These are phyloP conservation scores for Cassiopea andromeda DNA, from an alignment of 30 jellyfish, hydroid and myxozoan genomes.

Conservation along the genomic window DNA sequence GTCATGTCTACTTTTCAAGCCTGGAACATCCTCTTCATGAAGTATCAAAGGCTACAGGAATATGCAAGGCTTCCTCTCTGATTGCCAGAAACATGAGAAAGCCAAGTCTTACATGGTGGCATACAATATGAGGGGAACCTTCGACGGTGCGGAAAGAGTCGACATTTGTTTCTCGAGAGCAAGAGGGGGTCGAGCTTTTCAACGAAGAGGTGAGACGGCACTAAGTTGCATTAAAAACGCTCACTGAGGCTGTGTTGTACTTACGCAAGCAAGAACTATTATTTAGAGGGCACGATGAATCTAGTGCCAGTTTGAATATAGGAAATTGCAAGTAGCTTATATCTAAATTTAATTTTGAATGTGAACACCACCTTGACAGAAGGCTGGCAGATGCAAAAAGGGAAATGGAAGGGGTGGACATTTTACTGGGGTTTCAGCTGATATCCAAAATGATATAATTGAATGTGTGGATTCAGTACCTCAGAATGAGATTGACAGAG, in stretches of 20 bases:
- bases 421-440: slow-evolving; percentile 67
- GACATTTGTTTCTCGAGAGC: slow-evolving; percentile 32
- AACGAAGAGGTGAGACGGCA: slow-evolving; percentile 47
- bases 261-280: not conserved
- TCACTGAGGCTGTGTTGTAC: slow-evolving; percentile 16
- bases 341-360: slow-evolving; percentile 50
- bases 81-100: slow-evolving; percentile 30
- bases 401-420: not conserved
- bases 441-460: slow-evolving; percentile 47
- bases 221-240: slow-evolving; percentile 25
- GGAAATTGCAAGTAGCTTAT: not conserved
- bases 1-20: slow-evolving; percentile 13
- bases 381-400: slow-evolving; percentile 37
- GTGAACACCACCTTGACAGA: slow-evolving; percentile 40
- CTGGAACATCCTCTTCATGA: slow-evolving; percentile 7
- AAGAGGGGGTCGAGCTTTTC: slow-evolving; percentile 50
- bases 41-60: slow-evolving; percentile 15
- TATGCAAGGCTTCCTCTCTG: slow-evolving; percentile 27
- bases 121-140: slow-evolving; percentile 18
- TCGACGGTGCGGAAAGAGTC: slow-evolving; percentile 19
- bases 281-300: slow-evolving; percentile 59
- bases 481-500: slow-evolving; percentile 37
- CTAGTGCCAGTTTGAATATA: slow-evolving; percentile 14
- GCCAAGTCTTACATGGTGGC: slow-evolving; percentile 20
- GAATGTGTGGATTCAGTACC: slow-evolving; percentile 21